These are phyloP conservation scores for Phacellophora camtschatica DNA, from an alignment of 30 jellyfish, hydroid and myxozoan genomes.

Conservation along the genomic window DNA sequence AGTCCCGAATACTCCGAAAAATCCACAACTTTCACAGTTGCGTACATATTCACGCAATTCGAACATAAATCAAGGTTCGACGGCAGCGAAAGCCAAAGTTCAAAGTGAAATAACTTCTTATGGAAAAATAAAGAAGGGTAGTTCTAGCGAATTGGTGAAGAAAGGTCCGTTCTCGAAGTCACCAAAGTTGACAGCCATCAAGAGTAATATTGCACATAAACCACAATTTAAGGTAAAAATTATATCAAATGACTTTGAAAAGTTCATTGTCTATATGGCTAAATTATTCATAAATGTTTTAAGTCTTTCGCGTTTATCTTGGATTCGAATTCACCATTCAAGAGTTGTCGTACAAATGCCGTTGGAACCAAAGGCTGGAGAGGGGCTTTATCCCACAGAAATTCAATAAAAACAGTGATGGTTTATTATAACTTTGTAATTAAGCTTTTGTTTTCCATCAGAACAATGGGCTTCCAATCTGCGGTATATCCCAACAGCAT, in stretches of 20 bases:
- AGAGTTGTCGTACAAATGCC: too few species aligned
- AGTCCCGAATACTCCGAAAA: neutral
- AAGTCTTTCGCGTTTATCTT: too few species aligned
- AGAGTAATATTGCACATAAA: neutral
- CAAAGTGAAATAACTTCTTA: slow-evolving; percentile 35
- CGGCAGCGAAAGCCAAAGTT: neutral
- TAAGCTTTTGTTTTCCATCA: too few species aligned
- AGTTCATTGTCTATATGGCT: neutral
- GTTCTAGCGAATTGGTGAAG: slow-evolving; percentile 34
- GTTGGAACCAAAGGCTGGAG: too few species aligned
- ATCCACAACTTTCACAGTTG: neutral
- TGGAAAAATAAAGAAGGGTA: slow-evolving; percentile 49
- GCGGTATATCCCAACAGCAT: too few species aligned
- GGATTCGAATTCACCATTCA: too few species aligned
- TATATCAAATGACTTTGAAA: neutral
- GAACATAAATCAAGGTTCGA: neutral
- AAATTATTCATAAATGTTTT: too few species aligned
- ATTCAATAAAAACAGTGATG: too few species aligned
- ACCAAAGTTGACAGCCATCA: neutral
- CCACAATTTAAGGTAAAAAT: neutral
- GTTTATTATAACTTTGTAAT: too few species aligned
- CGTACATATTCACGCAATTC: neutral
- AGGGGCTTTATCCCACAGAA: too few species aligned
- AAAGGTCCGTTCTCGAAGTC: slow-evolving; percentile 2
- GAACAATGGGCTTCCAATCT: too few species aligned